phyloP scores from a whole-genome alignment of 2,888 invertebrate genomes.

The Pollenia griseotomentosa region DNA sequence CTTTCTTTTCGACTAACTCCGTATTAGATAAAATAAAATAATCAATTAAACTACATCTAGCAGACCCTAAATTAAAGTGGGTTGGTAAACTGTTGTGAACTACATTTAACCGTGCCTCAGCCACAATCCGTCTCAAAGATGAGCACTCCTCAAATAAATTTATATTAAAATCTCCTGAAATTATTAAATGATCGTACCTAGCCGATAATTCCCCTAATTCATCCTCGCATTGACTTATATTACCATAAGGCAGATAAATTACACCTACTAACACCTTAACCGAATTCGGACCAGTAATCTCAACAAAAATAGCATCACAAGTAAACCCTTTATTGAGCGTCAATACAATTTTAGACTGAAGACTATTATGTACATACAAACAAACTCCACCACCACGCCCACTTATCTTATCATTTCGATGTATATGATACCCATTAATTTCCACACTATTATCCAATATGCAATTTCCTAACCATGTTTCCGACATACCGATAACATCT shows the following conservation, averaged over 20 bases:
- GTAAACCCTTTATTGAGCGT: slow-evolving; percentile 15
- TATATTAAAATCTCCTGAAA: too few relatives aligned
- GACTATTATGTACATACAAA: slow-evolving; percentile 16
- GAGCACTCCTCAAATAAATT: too few relatives aligned
- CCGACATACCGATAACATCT: slow-evolving; percentile 36
- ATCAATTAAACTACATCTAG: slow-evolving; percentile 32
- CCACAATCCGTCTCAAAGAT: background rate
- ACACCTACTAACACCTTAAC: slow-evolving; percentile 24
- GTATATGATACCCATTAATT: slow-evolving; percentile 9
- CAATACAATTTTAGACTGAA: slow-evolving; percentile 18
- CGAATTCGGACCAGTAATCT: background rate
- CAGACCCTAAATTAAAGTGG: background rate
- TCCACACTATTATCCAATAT: slow-evolving; percentile 5
- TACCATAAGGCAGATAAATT: slow-evolving; percentile 43
- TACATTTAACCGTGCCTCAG: slow-evolving; percentile 10
- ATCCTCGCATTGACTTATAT: slow-evolving; percentile 21
- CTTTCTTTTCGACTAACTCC: slow-evolving; percentile 6
- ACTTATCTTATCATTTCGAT: slow-evolving; percentile 23
- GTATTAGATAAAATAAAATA: slow-evolving; percentile 25
- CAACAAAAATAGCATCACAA: slow-evolving; percentile 41
- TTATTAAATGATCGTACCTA: background rate
- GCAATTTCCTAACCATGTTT: slow-evolving; percentile 34
- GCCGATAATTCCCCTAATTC: slow-evolving; percentile 10
- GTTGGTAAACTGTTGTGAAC: slow-evolving; percentile 33
- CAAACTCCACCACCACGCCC: slow-evolving; percentile 40